Percentiles rank a stretch among this genome's conserved stretches.
Conservation (phyloP, 2,113 vertebrate genomes). For the Budorcas taxicolor region DNA sequence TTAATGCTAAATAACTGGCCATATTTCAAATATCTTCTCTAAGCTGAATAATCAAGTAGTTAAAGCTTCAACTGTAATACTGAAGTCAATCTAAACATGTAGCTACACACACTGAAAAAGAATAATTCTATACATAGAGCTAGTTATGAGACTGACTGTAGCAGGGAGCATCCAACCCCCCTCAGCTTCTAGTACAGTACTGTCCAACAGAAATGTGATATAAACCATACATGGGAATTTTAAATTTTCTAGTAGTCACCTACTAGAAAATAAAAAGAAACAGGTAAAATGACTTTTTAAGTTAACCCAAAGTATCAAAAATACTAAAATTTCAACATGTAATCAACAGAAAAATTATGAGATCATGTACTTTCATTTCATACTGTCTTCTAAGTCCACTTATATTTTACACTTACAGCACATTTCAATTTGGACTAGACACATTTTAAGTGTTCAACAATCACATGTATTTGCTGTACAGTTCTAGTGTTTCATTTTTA, state of each 20-base stretch:
- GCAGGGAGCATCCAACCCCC: background rate
- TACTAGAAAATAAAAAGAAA: background rate
- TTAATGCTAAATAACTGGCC: background rate
- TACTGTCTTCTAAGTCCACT: background rate
- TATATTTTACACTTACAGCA: background rate
- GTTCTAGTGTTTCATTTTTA: background rate
- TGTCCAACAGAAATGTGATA: background rate
- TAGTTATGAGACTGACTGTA: background rate
- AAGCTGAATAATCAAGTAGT: background rate
- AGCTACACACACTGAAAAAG: background rate
- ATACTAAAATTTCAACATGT: background rate
- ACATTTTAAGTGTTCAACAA: background rate
- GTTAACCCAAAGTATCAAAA: slow-evolving; percentile 6
- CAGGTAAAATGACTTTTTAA: background rate
- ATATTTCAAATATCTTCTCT: background rate
- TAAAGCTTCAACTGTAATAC: background rate
- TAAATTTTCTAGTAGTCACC: background rate
- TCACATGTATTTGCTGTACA: background rate
- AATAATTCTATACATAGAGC: background rate
- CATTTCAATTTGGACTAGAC: background rate
- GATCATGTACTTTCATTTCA: background rate
- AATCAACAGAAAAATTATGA: background rate
- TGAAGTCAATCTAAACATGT: background rate
- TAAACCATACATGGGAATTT: background rate
- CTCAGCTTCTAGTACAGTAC: background rate